phyloP scores from a whole-genome alignment of 2,888 invertebrate species.

The Lasioglossum leucozonium region DNA sequence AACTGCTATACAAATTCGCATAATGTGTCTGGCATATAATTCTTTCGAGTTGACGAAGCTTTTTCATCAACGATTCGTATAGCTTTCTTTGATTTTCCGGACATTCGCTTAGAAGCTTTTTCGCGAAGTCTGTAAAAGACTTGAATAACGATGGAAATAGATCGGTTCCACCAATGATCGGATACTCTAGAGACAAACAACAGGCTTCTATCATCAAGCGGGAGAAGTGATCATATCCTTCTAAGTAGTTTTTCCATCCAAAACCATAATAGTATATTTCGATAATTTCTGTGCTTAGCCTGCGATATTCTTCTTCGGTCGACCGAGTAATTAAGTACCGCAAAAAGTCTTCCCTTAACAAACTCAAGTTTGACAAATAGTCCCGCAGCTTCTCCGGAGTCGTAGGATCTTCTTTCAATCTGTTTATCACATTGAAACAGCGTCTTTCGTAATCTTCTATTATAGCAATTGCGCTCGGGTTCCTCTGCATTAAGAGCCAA shows the following conservation, averaged over 20 bases:
- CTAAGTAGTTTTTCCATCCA: conserved; percentile 67
- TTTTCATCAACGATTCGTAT: conserved; percentile 42
- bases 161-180: conserved; percentile 61
- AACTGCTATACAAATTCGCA: conserved; percentile 42
- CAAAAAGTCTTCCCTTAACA: conserved; percentile 71
- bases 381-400: conserved; percentile 47
- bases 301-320: conserved; percentile 72
- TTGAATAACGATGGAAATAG: conserved; percentile 73
- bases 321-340: conserved; percentile 75
- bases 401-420: conserved; percentile 50
- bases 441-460: conserved; percentile 76
- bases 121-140: conserved; percentile 60
- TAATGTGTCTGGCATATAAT: conserved; percentile 55
- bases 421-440: conserved; percentile 66
- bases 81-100: conserved; percentile 47
- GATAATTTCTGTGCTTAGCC: conserved; percentile 62
- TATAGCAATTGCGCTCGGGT: conserved; percentile 60
- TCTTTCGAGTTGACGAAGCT: conserved; percentile 51
- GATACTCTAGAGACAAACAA: conserved; percentile 73
- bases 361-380: conserved; percentile 48
- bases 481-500: conserved; percentile 40
- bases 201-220: conserved; percentile 75
- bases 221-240: conserved; percentile 71
- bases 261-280: conserved; percentile 63
- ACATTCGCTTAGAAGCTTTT: conserved; percentile 44